A percentile compares a stretch with the other conserved stretches of the same genome.
phyloP scores from a whole-genome alignment of 1,140 invertebrate species.

The Drosophila cardini region DNA sequence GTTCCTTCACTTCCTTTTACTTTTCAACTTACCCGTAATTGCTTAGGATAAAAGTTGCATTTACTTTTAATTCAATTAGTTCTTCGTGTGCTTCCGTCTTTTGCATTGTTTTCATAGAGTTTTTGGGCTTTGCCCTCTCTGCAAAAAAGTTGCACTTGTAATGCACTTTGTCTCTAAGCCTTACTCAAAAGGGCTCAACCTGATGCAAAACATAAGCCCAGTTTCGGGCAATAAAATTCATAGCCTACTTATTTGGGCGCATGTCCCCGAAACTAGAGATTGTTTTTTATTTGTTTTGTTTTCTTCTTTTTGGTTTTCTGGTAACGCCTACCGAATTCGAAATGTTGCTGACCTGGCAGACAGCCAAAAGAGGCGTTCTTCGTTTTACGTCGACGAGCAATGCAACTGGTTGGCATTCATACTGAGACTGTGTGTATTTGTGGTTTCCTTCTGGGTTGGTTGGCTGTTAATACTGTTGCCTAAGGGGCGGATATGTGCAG shows the following conservation, averaged over 20 bases:
- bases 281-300: conserved; percentile 5
- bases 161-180: conserved; percentile 62
- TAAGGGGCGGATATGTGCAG: conserved; percentile 1
- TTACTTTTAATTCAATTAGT: conserved; percentile 83
- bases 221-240: conserved; percentile 53
- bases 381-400: conserved; percentile 40
- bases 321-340: conserved; percentile 52
- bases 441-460: conserved; percentile 6
- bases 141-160: conserved; percentile 24
- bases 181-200: conserved; percentile 21
- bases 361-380: conserved; percentile 57
- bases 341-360: conserved; percentile 45
- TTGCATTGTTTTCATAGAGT: conserved; percentile 42
- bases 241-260: conserved; percentile 56
- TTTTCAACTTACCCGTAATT: conserved; percentile 57
- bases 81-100: conserved; percentile 44
- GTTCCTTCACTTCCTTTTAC: conserved; percentile 1
- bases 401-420: conserved; percentile 56
- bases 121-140: conserved; percentile 26
- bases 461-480: neutral
- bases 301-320: conserved; percentile 2
- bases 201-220: conserved; percentile 48
- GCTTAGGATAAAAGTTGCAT: conserved; percentile 80
- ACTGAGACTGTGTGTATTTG: neutral
- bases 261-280: conserved; percentile 20